Evolutionary conservation across 2,888 invertebrate species (phyloP), one percentile per base, ranked within the genome.

Genomic region (Hydrotaea cyrtoneurina): DNA sequence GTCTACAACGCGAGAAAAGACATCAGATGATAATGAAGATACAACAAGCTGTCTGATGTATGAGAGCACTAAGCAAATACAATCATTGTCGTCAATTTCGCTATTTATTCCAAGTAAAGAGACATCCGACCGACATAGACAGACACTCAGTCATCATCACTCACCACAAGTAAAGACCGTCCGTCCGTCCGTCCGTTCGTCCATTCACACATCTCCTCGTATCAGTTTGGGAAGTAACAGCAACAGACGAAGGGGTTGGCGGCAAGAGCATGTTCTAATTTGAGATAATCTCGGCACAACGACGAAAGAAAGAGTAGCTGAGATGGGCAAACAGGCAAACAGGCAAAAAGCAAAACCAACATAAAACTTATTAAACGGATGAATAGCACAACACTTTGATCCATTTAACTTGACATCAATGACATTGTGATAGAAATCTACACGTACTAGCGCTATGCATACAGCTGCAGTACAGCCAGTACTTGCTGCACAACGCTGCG

Each of bases 361-460:
- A 73, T 69, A 71, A 71, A 80, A 71, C 74, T 78, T 84, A 81
- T 84, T 85, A 82, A 85, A 79, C 81, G 84, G 79, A 85, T 85
- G 84, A 85, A 85, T 79, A 79, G 31, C 31, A 31, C 31, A 31
- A 76, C 73, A 82, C 76, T 78, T 85, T 85, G 81, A 85, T 85
- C 81, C 76, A 85, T 85, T 85, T 85, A 85, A 85, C 84, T 85
- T 85, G 84, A 85, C 81, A 85, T 69, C 43, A 69, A 39, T 82
- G 81, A 85, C 84, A 82, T 85, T 85, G 84, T 36, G 84, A 81
- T 78, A 73, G 79, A 78, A 77, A 82, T 79, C 76, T 59, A 69
- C 26, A 64, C 71, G 64, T 17, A 73, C 46, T 39, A 39, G 39
- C 39, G 39, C 39, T 39, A 39, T 4, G 39, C 39, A 8, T 46